A percentile compares a stretch with the other conserved stretches of the same genome.
Conservation (phyloP, 1,140 invertebrate genomes). For the Zaprionus tsacasi region DNA sequence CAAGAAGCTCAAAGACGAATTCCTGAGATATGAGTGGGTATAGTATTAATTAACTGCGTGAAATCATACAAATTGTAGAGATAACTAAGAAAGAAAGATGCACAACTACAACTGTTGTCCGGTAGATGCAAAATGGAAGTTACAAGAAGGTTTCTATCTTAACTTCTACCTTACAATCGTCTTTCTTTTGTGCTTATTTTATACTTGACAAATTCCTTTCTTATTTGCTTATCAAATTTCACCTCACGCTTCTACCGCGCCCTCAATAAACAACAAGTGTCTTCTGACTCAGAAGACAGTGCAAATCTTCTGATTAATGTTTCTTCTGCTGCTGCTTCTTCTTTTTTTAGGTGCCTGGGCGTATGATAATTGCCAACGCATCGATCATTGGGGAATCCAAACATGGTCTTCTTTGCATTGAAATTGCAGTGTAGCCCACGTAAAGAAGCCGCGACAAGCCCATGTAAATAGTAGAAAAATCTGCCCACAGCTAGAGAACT, state of each 20-base stretch:
- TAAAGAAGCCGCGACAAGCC: conserved; percentile 45
- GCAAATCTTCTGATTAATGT: conserved; percentile 19
- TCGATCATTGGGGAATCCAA: conserved; percentile 28
- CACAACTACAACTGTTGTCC: neutral
- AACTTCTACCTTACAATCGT: neutral
- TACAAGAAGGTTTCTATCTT: neutral
- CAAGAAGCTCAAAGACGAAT: conserved; percentile 33
- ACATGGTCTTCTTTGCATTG: conserved; percentile 70
- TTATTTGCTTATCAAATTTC: conserved; percentile 48
- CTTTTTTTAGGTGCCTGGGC: conserved; percentile 50
- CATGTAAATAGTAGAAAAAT: conserved; percentile 9
- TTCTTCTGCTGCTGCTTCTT: neutral
- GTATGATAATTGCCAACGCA: conserved; percentile 29
- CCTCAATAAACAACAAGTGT: conserved; percentile 19
- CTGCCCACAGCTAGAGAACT: conserved; percentile 11
- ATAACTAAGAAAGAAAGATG: neutral
- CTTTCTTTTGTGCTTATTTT: neutral
- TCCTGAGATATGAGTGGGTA: conserved; percentile 24
- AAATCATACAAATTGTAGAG: conserved; percentile 50
- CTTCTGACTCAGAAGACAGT: conserved; percentile 23
- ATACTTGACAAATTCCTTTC: neutral
- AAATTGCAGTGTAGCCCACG: conserved; percentile 57
- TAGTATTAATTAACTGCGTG: conserved; percentile 51
- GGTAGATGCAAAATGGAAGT: neutral
- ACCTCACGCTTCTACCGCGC: conserved; percentile 28